Evolutionary conservation across 64 coral and sea anemone species (phyloP).

Genomic region (Montipora foliosa): DNA sequence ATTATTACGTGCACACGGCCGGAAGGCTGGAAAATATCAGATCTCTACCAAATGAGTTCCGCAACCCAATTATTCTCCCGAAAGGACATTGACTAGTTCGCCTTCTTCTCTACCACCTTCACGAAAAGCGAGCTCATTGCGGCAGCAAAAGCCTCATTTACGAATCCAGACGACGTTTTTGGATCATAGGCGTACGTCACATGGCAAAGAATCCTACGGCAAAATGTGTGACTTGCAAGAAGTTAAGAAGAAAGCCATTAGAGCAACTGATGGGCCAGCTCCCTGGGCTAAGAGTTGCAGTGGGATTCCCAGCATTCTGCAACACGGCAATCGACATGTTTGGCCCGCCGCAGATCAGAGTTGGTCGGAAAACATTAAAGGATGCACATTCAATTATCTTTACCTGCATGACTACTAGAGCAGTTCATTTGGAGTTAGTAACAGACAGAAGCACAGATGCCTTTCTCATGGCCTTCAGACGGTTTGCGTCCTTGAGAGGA

Average conservation of each 20-base stretch:
- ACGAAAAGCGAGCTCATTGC: conserved; percentile 1
- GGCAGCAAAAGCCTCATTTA: background rate
- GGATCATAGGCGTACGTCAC: no score
- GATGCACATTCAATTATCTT: background rate
- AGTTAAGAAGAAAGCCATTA: conserved; percentile 24
- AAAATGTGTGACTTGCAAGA: conserved; percentile 55
- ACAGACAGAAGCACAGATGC: conserved; percentile 49
- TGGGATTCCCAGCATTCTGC: background rate
- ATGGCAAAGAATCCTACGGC: background rate
- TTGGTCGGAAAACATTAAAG: conserved; percentile 31
- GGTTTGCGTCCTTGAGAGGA: conserved; percentile 26
- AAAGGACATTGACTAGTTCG: no score
- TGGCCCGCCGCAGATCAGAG: conserved; percentile 19
- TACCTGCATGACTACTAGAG: background rate
- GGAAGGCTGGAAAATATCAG: no score
- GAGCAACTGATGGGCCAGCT: conserved; percentile 24
- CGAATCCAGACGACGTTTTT: no score
- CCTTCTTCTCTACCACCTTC: background rate
- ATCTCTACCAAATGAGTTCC: no score
- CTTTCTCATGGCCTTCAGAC: conserved; percentile 50
- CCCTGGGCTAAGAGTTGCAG: background rate
- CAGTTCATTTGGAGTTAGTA: conserved; percentile 34
- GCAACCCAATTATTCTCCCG: no score
- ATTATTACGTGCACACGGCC: conserved; percentile 11
- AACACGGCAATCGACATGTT: background rate